Percentiles rank a stretch among this genome's conserved stretches.
phyloP scores from a whole-genome alignment of 2,888 invertebrate species.

The Drosophila testacea region DNA sequence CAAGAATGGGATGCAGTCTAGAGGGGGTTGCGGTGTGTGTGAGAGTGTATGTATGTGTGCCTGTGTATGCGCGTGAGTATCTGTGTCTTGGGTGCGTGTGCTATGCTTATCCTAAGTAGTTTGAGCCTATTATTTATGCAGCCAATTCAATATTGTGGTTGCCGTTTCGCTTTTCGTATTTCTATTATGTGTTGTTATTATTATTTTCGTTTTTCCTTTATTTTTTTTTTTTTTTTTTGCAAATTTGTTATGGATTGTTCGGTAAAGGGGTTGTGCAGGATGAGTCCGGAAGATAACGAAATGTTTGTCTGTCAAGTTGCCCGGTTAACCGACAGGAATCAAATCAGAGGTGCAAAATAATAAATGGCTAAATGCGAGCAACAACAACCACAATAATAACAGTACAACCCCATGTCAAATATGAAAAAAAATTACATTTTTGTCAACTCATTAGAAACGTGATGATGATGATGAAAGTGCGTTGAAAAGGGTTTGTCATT shows the following conservation, averaged over 20 bases:
- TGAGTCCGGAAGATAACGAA: constrained; percentile 2
- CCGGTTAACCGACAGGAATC: constrained; percentile 46
- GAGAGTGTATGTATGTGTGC: neutral
- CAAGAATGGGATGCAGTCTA: constrained; percentile 58
- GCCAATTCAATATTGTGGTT: constrained; percentile 77
- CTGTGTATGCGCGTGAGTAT: constrained; percentile 23
- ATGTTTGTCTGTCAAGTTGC: constrained; percentile 42
- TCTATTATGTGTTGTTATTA: constrained; percentile 38
- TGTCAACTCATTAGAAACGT: constrained; percentile 68
- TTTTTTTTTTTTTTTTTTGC: constrained; percentile 29
- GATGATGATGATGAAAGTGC: constrained; percentile 38
- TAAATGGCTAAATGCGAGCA: constrained; percentile 52
- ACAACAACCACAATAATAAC: neutral
- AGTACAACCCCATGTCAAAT: constrained; percentile 39
- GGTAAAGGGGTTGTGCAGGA: constrained; percentile 46
- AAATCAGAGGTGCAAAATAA: constrained; percentile 61
- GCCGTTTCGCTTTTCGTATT: constrained; percentile 36
- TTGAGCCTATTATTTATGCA: constrained; percentile 75
- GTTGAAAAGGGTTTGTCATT: constrained; percentile 65
- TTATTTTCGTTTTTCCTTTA: constrained; percentile 10
- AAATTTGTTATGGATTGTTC: constrained; percentile 45
- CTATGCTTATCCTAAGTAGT: constrained; percentile 64
- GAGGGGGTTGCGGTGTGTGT: constrained; percentile 50
- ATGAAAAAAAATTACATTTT: constrained; percentile 60
- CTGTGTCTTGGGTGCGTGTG: constrained; percentile 52